phyloP scores from a whole-genome alignment of 37 sponge, comb jelly and placozoan species.

The Agelas oroides region DNA sequence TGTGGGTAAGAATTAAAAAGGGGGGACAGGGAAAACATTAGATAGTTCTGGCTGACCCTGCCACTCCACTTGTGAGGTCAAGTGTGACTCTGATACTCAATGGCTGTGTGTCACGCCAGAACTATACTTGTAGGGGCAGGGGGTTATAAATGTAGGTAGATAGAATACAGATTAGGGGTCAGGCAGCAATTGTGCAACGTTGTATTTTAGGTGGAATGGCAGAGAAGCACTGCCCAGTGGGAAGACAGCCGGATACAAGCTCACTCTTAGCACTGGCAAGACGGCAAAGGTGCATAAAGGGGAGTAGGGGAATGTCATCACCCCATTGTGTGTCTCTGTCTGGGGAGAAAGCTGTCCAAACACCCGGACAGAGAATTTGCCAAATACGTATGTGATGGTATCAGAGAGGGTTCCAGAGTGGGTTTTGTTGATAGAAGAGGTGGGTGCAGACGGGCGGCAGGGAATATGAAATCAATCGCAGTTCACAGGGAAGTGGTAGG shows the following conservation, averaged over 20 bases:
- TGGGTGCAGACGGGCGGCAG: neutral
- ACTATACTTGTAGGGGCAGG: no score
- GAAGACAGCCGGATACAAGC: no score
- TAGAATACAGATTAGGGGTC: neutral
- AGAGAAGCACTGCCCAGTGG: no score
- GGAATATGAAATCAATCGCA: slow-evolving; percentile 9
- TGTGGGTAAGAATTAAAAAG: no score
- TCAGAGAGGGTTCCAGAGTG: slow-evolving; percentile 1
- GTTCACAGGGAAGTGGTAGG: slow-evolving; percentile 14
- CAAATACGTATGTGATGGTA: neutral
- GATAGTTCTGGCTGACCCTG: no score
- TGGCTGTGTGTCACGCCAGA: no score
- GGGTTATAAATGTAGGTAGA: no score
- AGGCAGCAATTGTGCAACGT: no score
- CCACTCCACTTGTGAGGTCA: no score
- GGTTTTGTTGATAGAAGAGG: neutral
- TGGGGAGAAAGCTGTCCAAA: neutral
- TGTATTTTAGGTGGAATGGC: no score
- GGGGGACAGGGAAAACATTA: no score
- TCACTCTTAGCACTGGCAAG: neutral
- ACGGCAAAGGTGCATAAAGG: neutral
- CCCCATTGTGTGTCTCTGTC: neutral
- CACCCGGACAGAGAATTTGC: slow-evolving; percentile 23
- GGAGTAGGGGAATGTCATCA: neutral
- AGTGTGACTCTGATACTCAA: no score